Percentiles rank a stretch among this genome's conserved stretches.
Evolutionary conservation across 2,113 vertebrate species (phyloP).

Genomic region (Barbus barbus): DNA sequence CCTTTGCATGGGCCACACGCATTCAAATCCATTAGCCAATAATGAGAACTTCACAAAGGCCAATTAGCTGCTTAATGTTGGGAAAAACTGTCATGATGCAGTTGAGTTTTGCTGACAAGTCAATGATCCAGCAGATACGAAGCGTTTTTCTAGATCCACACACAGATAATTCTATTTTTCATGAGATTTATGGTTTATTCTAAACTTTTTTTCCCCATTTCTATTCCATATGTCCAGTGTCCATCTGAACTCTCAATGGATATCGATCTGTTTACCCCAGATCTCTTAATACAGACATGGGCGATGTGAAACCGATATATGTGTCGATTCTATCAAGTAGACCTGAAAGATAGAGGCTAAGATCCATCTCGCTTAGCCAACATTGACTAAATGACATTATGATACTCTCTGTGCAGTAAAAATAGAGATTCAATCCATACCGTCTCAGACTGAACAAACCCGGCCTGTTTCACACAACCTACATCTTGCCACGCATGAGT

Average conservation of each 20-base stretch:
- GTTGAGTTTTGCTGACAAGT: conserved; percentile 67
- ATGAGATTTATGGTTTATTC: not conserved
- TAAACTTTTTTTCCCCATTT: conserved; percentile 46
- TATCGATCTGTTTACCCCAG: conserved; percentile 71
- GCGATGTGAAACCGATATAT: conserved; percentile 68
- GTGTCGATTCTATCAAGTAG: conserved; percentile 70
- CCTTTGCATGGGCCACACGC: conserved; percentile 70
- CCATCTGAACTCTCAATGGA: conserved; percentile 66
- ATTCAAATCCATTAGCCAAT: conserved; percentile 69
- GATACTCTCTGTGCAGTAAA: conserved; percentile 57
- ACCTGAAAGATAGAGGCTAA: conserved; percentile 63
- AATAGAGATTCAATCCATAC: conserved; percentile 53
- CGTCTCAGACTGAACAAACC: not conserved
- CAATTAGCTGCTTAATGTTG: conserved; percentile 76
- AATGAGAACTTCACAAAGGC: conserved; percentile 74
- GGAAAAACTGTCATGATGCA: conserved; percentile 66
- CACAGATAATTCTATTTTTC: not conserved
- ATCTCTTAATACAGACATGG: conserved; percentile 71
- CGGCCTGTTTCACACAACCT: not conserved
- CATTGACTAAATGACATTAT: conserved; percentile 67
- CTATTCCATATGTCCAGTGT: conserved; percentile 58
- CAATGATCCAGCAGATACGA: conserved; percentile 43
- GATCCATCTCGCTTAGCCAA: conserved; percentile 73
- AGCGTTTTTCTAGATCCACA: not conserved
- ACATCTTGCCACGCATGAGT: not conserved